phyloP scores from a whole-genome alignment of 1,140 invertebrate species.

The Stenopsyche tienmushanensis region DNA sequence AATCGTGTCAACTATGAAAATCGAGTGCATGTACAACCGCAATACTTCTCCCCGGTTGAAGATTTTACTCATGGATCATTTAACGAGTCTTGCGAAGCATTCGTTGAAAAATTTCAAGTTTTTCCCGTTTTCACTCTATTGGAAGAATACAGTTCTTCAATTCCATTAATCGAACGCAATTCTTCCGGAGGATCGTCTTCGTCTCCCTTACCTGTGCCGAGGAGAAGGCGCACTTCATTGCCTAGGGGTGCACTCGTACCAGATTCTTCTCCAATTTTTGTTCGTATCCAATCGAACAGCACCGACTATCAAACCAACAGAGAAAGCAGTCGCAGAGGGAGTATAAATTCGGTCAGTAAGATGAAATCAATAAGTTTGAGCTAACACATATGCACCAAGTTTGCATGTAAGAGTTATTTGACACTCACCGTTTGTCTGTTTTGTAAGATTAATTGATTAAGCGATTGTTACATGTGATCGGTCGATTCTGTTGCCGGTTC shows the following conservation, averaged over 20 bases:
- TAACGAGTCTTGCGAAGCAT: not conserved
- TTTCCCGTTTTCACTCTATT: not conserved
- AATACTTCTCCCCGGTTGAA: slow-evolving; percentile 7
- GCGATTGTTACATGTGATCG: too few relatives aligned
- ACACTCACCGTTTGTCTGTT: too few relatives aligned
- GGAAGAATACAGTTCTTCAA: not conserved
- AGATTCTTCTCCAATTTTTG: slow-evolving; percentile 7
- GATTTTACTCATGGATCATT: slow-evolving; percentile 21
- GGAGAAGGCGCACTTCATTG: slow-evolving; percentile 8
- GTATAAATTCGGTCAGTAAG: slow-evolving; percentile 34
- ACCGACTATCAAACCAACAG: slow-evolving; percentile 8
- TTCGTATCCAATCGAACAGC: slow-evolving; percentile 22
- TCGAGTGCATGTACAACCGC: slow-evolving; percentile 1
- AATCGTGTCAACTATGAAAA: slow-evolving; percentile 21
- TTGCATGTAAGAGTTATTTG: too few relatives aligned
- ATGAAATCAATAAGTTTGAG: not conserved
- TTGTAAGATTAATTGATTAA: too few relatives aligned
- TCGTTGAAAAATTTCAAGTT: not conserved
- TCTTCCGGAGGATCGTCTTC: not conserved
- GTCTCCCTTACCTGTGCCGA: slow-evolving; percentile 14
- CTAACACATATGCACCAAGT: too few relatives aligned
- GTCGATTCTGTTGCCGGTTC: too few relatives aligned
- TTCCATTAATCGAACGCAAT: too few relatives aligned
- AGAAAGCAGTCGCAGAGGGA: too few relatives aligned
- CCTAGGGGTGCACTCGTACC: not conserved